These are phyloP conservation scores for Pterocles gutturalis DNA, from an alignment of 2,113 vertebrate genomes.

Conservation along the genomic window DNA sequence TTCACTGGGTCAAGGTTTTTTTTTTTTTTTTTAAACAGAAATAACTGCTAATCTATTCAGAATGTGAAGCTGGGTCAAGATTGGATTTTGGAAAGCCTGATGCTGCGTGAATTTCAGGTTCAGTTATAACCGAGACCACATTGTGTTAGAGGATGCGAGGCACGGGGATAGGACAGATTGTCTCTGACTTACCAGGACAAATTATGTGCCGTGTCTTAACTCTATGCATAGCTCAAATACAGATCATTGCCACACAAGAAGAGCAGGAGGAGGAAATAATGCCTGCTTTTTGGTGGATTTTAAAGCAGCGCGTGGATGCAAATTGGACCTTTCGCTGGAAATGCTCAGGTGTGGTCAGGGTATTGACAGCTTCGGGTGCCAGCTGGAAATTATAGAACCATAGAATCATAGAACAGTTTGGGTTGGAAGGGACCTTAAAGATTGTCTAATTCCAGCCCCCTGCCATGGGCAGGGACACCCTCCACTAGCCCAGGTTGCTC, in stretches of 20 bases:
- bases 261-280: not conserved
- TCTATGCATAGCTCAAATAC: not conserved
- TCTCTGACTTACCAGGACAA: not conserved
- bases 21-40: not conserved
- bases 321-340: not conserved
- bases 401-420: no score
- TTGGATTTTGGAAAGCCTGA: not conserved
- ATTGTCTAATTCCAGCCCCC: no score
- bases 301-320: not conserved
- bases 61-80: not conserved
- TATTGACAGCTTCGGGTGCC: not conserved
- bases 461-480: no score
- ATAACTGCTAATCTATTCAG: not conserved
- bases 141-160: not conserved
- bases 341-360: not conserved
- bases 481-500: no score
- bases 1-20: not conserved
- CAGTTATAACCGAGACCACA: not conserved
- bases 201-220: not conserved
- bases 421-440: no score
- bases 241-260: rapidly evolving
- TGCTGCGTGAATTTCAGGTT: not conserved
- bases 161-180: not conserved
- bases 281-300: not conserved
- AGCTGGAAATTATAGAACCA: not conserved